Evolutionary conservation across 2,888 invertebrate genomes (phyloP).

Genomic region (Pycnomerus fuliginosus): DNA sequence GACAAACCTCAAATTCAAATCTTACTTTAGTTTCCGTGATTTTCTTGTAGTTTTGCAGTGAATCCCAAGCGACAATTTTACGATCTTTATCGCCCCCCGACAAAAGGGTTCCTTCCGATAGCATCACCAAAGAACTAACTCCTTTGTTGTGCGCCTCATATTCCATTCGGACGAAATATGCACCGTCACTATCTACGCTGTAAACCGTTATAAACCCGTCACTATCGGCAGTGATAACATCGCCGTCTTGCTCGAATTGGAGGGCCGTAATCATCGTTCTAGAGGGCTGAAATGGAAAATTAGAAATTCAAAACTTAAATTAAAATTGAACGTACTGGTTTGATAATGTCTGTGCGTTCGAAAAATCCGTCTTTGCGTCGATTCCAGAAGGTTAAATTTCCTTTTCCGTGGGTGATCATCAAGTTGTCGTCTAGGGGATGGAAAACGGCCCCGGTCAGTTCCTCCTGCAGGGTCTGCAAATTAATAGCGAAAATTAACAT

Average conservation of each 20-base stretch:
- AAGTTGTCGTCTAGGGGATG: slow-evolving; percentile 90
- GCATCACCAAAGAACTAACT: slow-evolving; percentile 82
- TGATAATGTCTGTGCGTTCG: slow-evolving; percentile 85
- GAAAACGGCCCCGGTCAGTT: slow-evolving; percentile 84
- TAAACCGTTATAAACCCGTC: slow-evolving; percentile 91
- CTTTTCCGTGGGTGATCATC: slow-evolving; percentile 87
- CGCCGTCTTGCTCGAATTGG: slow-evolving; percentile 88
- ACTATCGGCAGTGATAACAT: slow-evolving; percentile 89
- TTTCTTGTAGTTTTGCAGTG: slow-evolving; percentile 83
- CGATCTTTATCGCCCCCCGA: slow-evolving; percentile 90
- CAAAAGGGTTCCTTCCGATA: slow-evolving; percentile 85
- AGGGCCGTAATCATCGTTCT: slow-evolving; percentile 82
- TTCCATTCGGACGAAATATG: slow-evolving; percentile 85
- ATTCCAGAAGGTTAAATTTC: slow-evolving; percentile 92
- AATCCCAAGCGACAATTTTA: slow-evolving; percentile 91
- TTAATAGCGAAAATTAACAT: slow-evolving; percentile 2
- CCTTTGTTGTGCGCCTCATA: slow-evolving; percentile 87
- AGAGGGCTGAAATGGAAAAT: slow-evolving; percentile 64
- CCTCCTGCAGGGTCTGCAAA: slow-evolving; percentile 81
- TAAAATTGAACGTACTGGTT: slow-evolving; percentile 62
- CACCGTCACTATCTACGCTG: slow-evolving; percentile 84
- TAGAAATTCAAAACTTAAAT: not conserved
- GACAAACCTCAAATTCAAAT: too few relatives aligned
- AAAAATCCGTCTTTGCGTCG: slow-evolving; percentile 88
- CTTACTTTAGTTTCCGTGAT: slow-evolving; percentile 84